These are phyloP conservation scores for Laodelphax striatellus DNA, from an alignment of 1,140 invertebrate genomes.

Conservation along the genomic window DNA sequence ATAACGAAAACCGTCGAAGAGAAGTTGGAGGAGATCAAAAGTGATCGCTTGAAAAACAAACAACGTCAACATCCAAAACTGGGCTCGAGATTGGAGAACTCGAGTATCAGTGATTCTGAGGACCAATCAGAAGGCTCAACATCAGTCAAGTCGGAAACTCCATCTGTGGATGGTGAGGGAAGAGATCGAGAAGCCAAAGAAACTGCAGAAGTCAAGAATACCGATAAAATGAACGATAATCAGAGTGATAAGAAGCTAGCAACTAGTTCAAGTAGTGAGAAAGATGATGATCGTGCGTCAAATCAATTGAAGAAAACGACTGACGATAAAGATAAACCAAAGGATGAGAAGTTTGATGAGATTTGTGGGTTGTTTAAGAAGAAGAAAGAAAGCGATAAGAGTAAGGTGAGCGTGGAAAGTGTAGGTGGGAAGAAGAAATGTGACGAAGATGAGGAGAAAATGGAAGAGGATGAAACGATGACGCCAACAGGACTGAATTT, in stretches of 20 bases:
- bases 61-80: slow-evolving; percentile 22
- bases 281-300: neutral
- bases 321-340: neutral
- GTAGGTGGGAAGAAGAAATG: slow-evolving; percentile 7
- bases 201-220: neutral
- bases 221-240: neutral
- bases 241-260: neutral
- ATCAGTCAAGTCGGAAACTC: neutral
- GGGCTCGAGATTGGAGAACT: slow-evolving; percentile 34
- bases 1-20: slow-evolving; percentile 53
- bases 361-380: neutral
- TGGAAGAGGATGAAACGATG: neutral
- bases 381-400: neutral
- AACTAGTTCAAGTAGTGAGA: neutral
- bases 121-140: slow-evolving; percentile 25
- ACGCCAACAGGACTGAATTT: neutral
- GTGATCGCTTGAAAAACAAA: slow-evolving; percentile 29
- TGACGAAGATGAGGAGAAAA: neutral
- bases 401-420: neutral
- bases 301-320: neutral
- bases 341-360: neutral
- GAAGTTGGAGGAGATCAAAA: slow-evolving; percentile 46
- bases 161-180: neutral
- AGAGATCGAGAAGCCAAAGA: neutral
- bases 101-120: slow-evolving; percentile 45